Evolutionary conservation across 2,888 invertebrate species (phyloP), one percentile per base, ranked within the genome.

Genomic region (Heteromurus nitidus): DNA sequence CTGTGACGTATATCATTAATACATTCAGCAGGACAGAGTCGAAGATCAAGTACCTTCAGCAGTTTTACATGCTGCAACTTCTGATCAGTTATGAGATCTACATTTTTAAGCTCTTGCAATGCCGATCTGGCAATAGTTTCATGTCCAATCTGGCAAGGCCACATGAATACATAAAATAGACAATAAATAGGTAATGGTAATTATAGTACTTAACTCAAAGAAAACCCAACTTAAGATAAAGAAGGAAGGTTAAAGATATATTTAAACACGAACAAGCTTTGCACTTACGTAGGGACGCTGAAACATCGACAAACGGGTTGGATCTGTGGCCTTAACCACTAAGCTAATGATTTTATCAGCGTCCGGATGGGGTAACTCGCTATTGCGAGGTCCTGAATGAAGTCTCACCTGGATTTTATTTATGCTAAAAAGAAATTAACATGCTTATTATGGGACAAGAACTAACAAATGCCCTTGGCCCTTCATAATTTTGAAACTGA

Each of bases 11-110:
- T 64, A 44, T 60, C 70, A 5, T 31, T 69, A 13, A 79, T 47
- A n/a, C 70, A 70, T 22, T 53, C 53, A 1, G 0, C 11, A 20
- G 73, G 68, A 20, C 73, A 68, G 3, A 68, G 47, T 1, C 55
- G n/a, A n/a, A 80, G 58, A 16, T 80, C 30, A 7, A 80, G 24
- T 16, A 73, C 31, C n/a, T 80, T 80, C n/a, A 80, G 58, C n/a
- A 80, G 30, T 20, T 74, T 73, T 1, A 53, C 67, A 36, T 60
- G 74, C 0, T 62, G 60, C 7, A 47, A 11, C 26, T 58, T 67
- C 18, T 68, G 73, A 13, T 80, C 80, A 0, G 65, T 68, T 0
- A 28, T 62, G 2, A 68, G 58, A 47, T 80, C 73, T 0, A 9
- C 1, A 3, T 53, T 62, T 7, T 24, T 13, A 1, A 80, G 55